These are phyloP conservation scores for Apomyelois bistriatella DNA, from an alignment of 2,888 invertebrate species.

Conservation along the genomic window DNA sequence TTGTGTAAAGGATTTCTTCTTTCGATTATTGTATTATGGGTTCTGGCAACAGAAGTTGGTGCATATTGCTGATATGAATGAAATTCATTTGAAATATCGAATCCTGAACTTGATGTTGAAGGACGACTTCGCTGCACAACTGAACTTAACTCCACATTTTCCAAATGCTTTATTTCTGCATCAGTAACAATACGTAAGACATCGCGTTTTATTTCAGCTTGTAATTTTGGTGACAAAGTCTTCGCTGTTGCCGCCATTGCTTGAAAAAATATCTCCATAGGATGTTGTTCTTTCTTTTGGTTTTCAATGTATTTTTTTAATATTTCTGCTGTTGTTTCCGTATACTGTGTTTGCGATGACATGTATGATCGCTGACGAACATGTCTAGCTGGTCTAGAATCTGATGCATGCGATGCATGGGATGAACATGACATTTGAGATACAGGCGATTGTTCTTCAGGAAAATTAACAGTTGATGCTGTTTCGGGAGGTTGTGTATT, in stretches of 20 bases:
- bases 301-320: background rate
- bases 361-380: conserved; percentile 9
- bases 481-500: background rate
- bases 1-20: too few relatives aligned
- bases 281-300: conserved; percentile 6
- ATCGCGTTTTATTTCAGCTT: conserved; percentile 5
- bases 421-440: conserved; percentile 23
- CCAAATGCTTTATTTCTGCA: conserved; percentile 1
- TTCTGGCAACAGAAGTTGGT: too few relatives aligned
- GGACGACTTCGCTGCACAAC: conserved; percentile 13
- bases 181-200: conserved; percentile 3
- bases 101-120: conserved; percentile 14
- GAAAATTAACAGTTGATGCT: conserved; percentile 15
- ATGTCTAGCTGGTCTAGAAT: conserved; percentile 1
- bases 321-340: conserved; percentile 11
- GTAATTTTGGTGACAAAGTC: conserved; percentile 1
- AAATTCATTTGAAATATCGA: too few relatives aligned
- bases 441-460: conserved; percentile 19
- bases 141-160: conserved; percentile 9
- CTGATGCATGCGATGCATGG: conserved; percentile 17
- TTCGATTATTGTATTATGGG: too few relatives aligned
- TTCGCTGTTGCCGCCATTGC: conserved; percentile 6
- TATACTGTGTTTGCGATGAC: conserved; percentile 9
- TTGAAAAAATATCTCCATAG: conserved; percentile 4
- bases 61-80: too few relatives aligned